Conservation (phyloP, 2,797 vertebrate species). For the Salarias fasciatus region DNA sequence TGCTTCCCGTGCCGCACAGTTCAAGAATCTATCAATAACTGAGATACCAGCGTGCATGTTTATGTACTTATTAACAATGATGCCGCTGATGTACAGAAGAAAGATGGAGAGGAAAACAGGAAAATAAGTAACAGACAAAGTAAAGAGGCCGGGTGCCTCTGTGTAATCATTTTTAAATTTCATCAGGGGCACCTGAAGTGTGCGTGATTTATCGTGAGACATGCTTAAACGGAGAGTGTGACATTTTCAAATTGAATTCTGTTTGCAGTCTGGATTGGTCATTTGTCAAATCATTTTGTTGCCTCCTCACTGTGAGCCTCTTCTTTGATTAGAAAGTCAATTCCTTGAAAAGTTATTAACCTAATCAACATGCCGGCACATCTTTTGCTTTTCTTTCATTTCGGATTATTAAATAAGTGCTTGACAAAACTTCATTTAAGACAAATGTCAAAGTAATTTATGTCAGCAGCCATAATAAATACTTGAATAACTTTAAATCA, state of each 20-base stretch:
- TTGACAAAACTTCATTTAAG: slow-evolving; percentile 14
- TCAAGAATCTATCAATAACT: slow-evolving; percentile 7
- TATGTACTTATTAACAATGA: slow-evolving; percentile 19
- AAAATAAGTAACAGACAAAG: not conserved
- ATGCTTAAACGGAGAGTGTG: slow-evolving; percentile 32
- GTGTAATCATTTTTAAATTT: slow-evolving; percentile 27
- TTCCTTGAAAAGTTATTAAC: slow-evolving; percentile 11
- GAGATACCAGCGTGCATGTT: slow-evolving; percentile 5
- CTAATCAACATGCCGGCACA: slow-evolving; percentile 20
- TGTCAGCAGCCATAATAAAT: slow-evolving; percentile 7
- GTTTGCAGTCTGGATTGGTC: slow-evolving; percentile 42
- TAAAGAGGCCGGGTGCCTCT: slow-evolving; percentile 4
- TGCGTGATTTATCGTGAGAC: slow-evolving; percentile 27
- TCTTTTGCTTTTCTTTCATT: not conserved
- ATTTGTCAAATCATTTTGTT: slow-evolving; percentile 31
- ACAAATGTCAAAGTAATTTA: slow-evolving; percentile 25
- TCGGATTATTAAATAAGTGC: too few species aligned
- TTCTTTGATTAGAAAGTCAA: slow-evolving; percentile 3
- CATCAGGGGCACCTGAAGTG: slow-evolving; percentile 21
- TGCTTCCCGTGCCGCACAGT: not conserved
- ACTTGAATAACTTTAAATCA: slow-evolving; percentile 10
- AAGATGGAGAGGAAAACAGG: not conserved
- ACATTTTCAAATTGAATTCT: slow-evolving; percentile 38
- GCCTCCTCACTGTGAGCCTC: slow-evolving; percentile 19
- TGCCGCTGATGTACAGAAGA: slow-evolving; percentile 4